Evolutionary conservation across 2,888 invertebrate genomes (phyloP), one percentile per base, ranked within the genome.

Genomic region (Acronicta psi): DNA sequence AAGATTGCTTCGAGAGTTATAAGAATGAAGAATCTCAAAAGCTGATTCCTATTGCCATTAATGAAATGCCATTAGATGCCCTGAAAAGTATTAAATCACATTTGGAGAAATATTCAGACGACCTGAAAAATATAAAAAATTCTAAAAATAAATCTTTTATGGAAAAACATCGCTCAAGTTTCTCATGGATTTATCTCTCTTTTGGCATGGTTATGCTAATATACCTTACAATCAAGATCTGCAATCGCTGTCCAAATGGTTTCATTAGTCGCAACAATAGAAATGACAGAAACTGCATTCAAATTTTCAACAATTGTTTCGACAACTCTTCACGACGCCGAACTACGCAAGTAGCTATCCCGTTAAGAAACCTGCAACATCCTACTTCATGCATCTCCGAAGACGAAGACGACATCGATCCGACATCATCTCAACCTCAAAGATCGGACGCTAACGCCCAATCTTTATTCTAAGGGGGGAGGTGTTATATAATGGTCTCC

Each of bases 1-100:
- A 70, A 25, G 63, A 69, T 8, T 73, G 69, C 41, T 66, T 42
- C 20, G 23, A 42, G n/a, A 14, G 9, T 7, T n/a, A 13, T 34
- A 34, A 13, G n/a, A 13, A 34, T n/a, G n/a, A 13, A 34, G 34
- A 34, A 13, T n/a, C 34, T 34, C n/a, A 5, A 34, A 44, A 44
- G 7, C n/a, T 44, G 11, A 44, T 44, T 16, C 44, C 44, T 11
- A 44, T 44, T 17, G 9, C 44, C 5, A 44, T 44, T 29, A 44
- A 44, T 17, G 44, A 25, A 11, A 44, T 17, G 16, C 44, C 25
- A 16, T n/a, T 44, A 16, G 16, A 44, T 16, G 8, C 29, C 14
- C 10, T 34, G 34, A 34, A 34, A 34, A 34, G 34, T 34, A 34
- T 34, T n/a, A 13, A 34, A 34, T n/a, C 13, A n/a, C 34, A 34